Percentiles rank a stretch among this genome's conserved stretches.
Conservation (phyloP, 2,888 invertebrate genomes). For the Catocala nupta region DNA sequence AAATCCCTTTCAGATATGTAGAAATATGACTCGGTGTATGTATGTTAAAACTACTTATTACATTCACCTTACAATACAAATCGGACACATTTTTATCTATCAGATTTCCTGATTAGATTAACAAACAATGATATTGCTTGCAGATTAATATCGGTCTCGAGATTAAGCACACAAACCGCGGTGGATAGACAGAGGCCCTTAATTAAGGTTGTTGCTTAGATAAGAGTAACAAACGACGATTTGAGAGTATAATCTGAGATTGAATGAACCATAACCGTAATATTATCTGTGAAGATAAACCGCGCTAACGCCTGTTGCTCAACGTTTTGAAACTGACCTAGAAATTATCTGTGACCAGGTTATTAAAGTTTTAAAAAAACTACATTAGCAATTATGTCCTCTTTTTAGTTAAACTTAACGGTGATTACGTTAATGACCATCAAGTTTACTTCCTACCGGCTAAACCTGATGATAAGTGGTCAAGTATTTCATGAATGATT, state of each 20-base stretch:
- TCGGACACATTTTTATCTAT: background rate
- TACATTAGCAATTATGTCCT: background rate
- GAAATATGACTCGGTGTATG: too few relatives aligned
- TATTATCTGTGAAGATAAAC: conserved; percentile 41
- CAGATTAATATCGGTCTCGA: conserved; percentile 4
- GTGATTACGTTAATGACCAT: too few relatives aligned
- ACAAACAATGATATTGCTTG: conserved; percentile 10
- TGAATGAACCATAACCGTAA: conserved; percentile 34
- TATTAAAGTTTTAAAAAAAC: conserved; percentile 38
- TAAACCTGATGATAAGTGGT: too few relatives aligned
- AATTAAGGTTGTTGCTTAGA: conserved; percentile 30
- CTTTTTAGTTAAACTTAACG: too few relatives aligned
- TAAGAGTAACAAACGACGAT: conserved; percentile 27
- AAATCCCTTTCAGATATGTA: too few relatives aligned
- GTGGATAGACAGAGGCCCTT: conserved; percentile 14
- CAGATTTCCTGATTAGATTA: background rate
- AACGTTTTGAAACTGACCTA: conserved; percentile 52
- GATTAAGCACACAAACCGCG: conserved; percentile 10
- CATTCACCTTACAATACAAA: background rate
- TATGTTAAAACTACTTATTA: too few relatives aligned
- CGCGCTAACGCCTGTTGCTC: conserved; percentile 28
- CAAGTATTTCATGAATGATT: too few relatives aligned
- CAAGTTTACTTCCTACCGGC: too few relatives aligned
- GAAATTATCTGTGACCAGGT: conserved; percentile 58
- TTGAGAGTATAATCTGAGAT: conserved; percentile 40